Conservation (phyloP, 2,113 vertebrate species). For the Sterna hirundo region DNA sequence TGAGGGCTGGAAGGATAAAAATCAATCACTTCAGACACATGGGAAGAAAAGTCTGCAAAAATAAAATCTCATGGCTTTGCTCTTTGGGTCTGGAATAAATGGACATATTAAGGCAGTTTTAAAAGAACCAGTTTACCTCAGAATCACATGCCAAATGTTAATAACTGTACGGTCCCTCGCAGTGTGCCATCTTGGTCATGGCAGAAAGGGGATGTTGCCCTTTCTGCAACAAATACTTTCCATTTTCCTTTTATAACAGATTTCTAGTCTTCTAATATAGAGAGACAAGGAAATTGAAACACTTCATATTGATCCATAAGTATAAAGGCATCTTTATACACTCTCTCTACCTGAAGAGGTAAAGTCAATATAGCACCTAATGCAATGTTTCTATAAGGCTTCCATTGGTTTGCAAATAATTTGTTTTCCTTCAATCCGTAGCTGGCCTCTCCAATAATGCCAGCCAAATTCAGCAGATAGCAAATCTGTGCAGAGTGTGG, state of each 20-base stretch:
- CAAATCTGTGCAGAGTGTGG: background rate
- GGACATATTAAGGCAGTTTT: background rate
- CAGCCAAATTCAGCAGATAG: background rate
- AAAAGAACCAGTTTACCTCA: background rate
- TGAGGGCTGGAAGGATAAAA: background rate
- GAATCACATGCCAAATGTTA: background rate
- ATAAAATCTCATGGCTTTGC: background rate
- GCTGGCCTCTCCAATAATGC: background rate
- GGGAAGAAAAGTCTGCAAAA: background rate
- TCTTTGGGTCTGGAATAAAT: background rate
- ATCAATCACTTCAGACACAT: background rate
- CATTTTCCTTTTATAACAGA: background rate
- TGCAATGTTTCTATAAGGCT: background rate
- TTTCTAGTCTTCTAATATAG: background rate
- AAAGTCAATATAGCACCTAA: background rate
- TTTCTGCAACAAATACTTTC: background rate
- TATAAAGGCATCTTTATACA: background rate
- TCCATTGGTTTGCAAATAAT: background rate
- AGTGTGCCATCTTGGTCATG: background rate
- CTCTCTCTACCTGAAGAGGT: background rate
- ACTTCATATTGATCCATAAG: background rate
- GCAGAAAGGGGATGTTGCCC: background rate
- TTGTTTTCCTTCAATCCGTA: background rate
- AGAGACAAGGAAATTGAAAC: background rate
- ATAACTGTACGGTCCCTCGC: background rate